Conservation (phyloP, 2,888 invertebrate genomes). For the Coleophora flavipennella region DNA sequence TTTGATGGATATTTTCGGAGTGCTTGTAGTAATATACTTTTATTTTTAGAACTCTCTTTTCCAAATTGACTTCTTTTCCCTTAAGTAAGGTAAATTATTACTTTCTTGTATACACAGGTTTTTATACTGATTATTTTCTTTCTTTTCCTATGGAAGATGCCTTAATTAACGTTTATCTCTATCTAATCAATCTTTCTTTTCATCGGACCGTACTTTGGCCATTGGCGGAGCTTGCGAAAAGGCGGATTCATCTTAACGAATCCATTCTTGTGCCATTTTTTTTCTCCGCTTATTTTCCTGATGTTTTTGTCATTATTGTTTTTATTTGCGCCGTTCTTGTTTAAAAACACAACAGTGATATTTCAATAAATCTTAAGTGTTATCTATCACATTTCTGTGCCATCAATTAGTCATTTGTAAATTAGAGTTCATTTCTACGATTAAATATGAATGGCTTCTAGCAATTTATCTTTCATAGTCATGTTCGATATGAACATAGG, state of each 20-base stretch:
- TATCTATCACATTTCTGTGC: conserved; percentile 3
- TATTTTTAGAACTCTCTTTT: background rate
- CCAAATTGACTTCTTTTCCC: background rate
- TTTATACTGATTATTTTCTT: background rate
- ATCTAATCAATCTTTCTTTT: too few species aligned
- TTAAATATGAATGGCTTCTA: conserved; percentile 42
- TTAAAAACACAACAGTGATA: background rate
- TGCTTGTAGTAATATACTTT: background rate
- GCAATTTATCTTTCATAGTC: too few species aligned
- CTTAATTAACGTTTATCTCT: too few species aligned
- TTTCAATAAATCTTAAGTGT: too few species aligned
- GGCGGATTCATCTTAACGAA: too few species aligned
- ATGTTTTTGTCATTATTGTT: background rate
- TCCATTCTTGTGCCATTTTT: too few species aligned
- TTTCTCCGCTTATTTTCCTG: too few species aligned
- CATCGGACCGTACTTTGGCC: too few species aligned
- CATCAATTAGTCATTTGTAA: conserved; percentile 32
- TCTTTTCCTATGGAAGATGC: too few species aligned
- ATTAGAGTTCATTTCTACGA: conserved; percentile 24
- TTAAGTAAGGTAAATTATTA: background rate
- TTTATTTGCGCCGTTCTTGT: background rate
- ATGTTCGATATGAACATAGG: conserved; percentile 16
- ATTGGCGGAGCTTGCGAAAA: too few species aligned
- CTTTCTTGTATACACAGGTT: background rate
- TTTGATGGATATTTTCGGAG: background rate